A percentile compares a stretch with the other conserved stretches of the same genome.
Conservation (phyloP, 2,113 vertebrate genomes). For the Indicator maculatus region DNA sequence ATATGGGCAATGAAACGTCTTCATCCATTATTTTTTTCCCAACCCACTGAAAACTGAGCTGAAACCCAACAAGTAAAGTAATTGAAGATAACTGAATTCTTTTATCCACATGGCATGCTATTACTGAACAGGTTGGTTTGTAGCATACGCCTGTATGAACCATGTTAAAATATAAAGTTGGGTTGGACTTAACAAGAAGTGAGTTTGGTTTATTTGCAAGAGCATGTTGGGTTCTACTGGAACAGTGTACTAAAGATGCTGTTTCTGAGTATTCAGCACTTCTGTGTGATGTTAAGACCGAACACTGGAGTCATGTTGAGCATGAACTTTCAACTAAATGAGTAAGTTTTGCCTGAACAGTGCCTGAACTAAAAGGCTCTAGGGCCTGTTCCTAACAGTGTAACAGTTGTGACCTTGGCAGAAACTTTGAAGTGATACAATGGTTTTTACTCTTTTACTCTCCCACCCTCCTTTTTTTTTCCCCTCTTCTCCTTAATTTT, state of each 20-base stretch:
- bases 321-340: background rate
- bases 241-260: background rate
- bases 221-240: background rate
- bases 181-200: background rate
- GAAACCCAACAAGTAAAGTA: background rate
- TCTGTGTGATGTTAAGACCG: background rate
- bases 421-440: background rate
- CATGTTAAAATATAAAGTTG: background rate
- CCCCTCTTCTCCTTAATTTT: background rate
- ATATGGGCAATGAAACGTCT: background rate
- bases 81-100: background rate
- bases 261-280: background rate
- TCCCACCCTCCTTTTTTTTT: background rate
- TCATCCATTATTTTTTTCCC: background rate
- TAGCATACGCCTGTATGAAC: background rate
- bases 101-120: accelerated
- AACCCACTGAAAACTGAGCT: background rate
- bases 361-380: too few species aligned
- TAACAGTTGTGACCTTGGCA: background rate
- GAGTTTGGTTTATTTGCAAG: background rate
- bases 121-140: background rate
- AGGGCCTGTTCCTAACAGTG: background rate
- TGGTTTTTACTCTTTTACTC: background rate
- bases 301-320: background rate
- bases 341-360: background rate